Base-by-base conservation (phyloP, 2,888 invertebrate species). In the Melinopterus prodromus region DNA sequence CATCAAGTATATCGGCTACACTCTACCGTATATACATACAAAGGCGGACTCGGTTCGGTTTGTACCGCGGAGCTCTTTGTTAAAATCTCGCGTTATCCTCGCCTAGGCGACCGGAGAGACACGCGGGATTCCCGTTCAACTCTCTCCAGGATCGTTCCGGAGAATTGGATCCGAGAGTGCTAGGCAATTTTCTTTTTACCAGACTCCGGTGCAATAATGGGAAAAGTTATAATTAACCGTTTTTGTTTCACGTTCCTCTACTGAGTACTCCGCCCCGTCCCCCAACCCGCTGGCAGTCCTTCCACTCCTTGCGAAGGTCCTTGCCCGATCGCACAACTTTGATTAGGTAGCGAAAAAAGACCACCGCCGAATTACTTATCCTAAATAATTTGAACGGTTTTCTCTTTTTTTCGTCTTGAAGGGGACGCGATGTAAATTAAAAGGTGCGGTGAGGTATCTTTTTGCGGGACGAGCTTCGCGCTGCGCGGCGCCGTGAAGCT, bases 221-320 rank as follows among this genome's bases (percentile, higher is more conserved):
- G 86, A 86, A 86, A 86, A 86, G 86, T 86, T 86, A 86, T 87
- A 87, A 87, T 87, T 87, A 86, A 86, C 81, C 80, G 80, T 81
- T 81, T 81, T 82, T 83, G 83, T 83, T 84, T 84, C 78, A 79
- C 77, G 77, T 74, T 77, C 77, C 72, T 79, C 70, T 79, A 77
- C 79, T 70, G 70, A 53, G 53, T 53, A 53, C 53, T n/a, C n/a
- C n/a, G n/a, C n/a, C n/a, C n/a, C n/a, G n/a, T n/a, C n/a, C n/a
- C n/a, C n/a, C n/a, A n/a, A 53, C 53, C 53, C 53, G 9, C 12
- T 6, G 2, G 53, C 12, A 53, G 12, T 9, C 12, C 53, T 53
- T 12, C 53, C 53, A 2, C 1, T 12, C 12, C 53, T 12, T 53
- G 12, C 12, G 2, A 9, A 9, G 12, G 53, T 53, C 12, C 53